Conservation (phyloP, 2,888 invertebrate species). For the Incurvaria masculella region DNA sequence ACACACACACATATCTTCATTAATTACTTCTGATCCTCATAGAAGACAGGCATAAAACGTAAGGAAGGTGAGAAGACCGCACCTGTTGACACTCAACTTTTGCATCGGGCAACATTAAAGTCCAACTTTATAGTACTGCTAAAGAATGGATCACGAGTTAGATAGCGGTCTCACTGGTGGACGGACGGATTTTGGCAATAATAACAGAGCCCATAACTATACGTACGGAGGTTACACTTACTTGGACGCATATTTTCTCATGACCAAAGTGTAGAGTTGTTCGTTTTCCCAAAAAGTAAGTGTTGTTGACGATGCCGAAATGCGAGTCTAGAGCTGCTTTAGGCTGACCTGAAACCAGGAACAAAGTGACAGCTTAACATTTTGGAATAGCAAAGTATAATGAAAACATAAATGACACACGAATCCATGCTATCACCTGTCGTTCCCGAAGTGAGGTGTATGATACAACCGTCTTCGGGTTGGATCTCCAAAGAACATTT, state of each 20-base stretch:
- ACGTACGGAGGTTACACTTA: conserved; percentile 14
- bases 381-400: too few species aligned
- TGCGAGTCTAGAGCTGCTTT: conserved; percentile 78
- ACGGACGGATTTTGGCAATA: background rate
- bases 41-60: too few species aligned
- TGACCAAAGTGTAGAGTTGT: conserved; percentile 39
- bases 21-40: too few species aligned
- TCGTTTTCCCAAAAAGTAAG: conserved; percentile 61
- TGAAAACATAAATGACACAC: too few species aligned
- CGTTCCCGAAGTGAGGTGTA: conserved; percentile 77
- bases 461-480: conserved; percentile 69
- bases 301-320: conserved; percentile 74
- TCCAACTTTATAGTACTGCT: too few species aligned
- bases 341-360: conserved; percentile 54
- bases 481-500: conserved; percentile 55
- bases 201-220: background rate
- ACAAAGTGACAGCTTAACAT: too few species aligned
- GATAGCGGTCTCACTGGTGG: too few species aligned
- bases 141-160: too few species aligned
- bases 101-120: too few species aligned
- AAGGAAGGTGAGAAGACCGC: too few species aligned
- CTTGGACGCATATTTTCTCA: conserved; percentile 60
- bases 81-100: too few species aligned
- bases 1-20: too few species aligned
- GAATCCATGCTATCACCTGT: conserved; percentile 32